phyloP scores from a whole-genome alignment of 2,113 vertebrate species.

The Amphiprion percula region DNA sequence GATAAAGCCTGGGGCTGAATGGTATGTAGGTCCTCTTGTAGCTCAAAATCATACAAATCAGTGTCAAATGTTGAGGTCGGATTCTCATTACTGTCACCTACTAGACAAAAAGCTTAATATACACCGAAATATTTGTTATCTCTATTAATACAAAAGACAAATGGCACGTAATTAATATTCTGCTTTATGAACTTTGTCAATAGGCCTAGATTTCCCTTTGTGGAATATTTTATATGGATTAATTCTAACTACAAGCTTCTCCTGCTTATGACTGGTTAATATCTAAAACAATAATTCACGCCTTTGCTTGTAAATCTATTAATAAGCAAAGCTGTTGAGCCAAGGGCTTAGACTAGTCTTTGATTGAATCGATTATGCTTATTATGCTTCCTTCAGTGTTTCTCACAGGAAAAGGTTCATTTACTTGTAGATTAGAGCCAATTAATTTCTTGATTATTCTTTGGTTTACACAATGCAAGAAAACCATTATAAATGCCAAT shows the following conservation, averaged over 20 bases:
- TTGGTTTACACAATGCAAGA: not conserved
- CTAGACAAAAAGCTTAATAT: not conserved
- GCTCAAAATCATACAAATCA: constrained; percentile 35
- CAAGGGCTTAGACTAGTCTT: not conserved
- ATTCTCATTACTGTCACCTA: constrained; percentile 15
- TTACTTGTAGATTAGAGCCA: not conserved
- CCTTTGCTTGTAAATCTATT: not conserved
- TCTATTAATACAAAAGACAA: not conserved
- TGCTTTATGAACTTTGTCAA: constrained; percentile 2
- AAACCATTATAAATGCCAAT: not conserved
- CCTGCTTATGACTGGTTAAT: not conserved
- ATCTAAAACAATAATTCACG: constrained; percentile 11
- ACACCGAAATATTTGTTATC: not conserved
- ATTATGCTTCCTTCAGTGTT: not conserved
- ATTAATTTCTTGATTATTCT: constrained; percentile 3
- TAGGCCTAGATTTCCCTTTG: not conserved
- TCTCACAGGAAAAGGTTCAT: not conserved
- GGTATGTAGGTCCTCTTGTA: constrained; percentile 21
- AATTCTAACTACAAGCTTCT: constrained; percentile 9
- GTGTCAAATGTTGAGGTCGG: constrained; percentile 23
- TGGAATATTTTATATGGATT: constrained; percentile 7
- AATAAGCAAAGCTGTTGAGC: not conserved
- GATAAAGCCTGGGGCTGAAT: constrained; percentile 48
- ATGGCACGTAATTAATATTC: not conserved
- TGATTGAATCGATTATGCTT: not conserved